phyloP scores from a whole-genome alignment of 1,140 invertebrate species.

The Diabrotica undecimpunctata region DNA sequence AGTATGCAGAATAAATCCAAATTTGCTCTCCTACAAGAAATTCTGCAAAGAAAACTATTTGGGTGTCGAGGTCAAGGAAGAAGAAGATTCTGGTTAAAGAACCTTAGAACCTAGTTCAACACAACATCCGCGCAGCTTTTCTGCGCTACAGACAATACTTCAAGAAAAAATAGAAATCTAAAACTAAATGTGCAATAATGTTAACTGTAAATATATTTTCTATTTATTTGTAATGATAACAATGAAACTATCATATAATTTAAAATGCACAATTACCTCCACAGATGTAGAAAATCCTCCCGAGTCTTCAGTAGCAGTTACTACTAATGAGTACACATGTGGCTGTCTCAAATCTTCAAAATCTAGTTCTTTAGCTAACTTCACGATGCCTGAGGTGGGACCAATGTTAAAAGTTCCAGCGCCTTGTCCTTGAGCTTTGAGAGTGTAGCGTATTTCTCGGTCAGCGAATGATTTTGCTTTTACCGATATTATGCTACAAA shows the following conservation, averaged over 20 bases:
- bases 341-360: slow-evolving; percentile 91
- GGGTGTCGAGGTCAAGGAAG: too few relatives aligned
- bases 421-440: slow-evolving; percentile 90
- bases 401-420: slow-evolving; percentile 94
- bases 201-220: too few relatives aligned
- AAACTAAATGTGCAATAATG: too few relatives aligned
- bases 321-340: slow-evolving; percentile 86
- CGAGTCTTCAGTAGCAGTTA: slow-evolving; percentile 92
- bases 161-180: too few relatives aligned
- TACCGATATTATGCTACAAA: slow-evolving; percentile 87
- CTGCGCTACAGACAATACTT: too few relatives aligned
- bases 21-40: too few relatives aligned
- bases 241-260: not conserved
- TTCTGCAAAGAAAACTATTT: too few relatives aligned
- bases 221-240: too few relatives aligned
- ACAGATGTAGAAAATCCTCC: slow-evolving; percentile 93
- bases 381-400: slow-evolving; percentile 88
- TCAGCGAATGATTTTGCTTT: slow-evolving; percentile 96
- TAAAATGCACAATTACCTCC: slow-evolving; percentile 61
- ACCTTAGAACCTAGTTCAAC: too few relatives aligned
- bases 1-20: too few relatives aligned
- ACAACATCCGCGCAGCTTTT: too few relatives aligned
- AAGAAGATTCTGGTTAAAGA: too few relatives aligned
- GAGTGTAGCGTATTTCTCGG: slow-evolving; percentile 87
- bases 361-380: slow-evolving; percentile 90